Evolutionary conservation across 1,140 invertebrate genomes (phyloP).

Genomic region (Diuraphis noxia): DNA sequence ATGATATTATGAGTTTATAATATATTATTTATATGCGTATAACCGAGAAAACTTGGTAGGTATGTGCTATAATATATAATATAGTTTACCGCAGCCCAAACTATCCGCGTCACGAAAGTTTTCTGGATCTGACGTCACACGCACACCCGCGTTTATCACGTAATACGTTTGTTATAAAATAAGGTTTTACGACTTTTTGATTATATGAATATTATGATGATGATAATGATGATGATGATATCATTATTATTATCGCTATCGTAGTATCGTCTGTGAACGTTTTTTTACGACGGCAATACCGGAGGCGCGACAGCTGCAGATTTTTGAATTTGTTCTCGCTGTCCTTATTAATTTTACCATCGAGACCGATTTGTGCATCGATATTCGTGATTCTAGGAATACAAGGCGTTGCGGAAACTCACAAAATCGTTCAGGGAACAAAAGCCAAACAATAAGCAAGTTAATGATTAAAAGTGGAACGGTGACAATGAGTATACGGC

Average conservation of each 20-base stretch:
- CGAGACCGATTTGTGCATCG: not conserved
- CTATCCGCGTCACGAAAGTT: not conserved
- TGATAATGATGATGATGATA: no score
- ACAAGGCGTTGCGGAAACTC: not conserved
- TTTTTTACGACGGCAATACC: not conserved
- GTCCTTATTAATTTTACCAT: not conserved
- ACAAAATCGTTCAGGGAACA: not conserved
- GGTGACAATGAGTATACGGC: not conserved
- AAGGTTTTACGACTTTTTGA: not conserved
- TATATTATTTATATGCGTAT: not conserved
- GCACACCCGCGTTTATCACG: not conserved
- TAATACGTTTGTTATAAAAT: not conserved
- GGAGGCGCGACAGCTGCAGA: not conserved
- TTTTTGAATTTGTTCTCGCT: not conserved
- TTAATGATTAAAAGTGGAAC: constrained; percentile 39
- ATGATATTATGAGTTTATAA: not conserved
- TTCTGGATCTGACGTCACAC: not conserved
- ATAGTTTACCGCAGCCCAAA: not conserved
- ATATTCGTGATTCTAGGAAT: not conserved
- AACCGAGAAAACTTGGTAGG: not conserved
- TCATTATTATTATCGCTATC: not conserved
- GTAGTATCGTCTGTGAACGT: not conserved
- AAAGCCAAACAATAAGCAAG: not conserved
- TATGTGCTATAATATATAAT: not conserved
- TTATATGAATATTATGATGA: not conserved